phyloP scores from a whole-genome alignment of 2,888 invertebrate genomes.

The Nysson spinosus region DNA sequence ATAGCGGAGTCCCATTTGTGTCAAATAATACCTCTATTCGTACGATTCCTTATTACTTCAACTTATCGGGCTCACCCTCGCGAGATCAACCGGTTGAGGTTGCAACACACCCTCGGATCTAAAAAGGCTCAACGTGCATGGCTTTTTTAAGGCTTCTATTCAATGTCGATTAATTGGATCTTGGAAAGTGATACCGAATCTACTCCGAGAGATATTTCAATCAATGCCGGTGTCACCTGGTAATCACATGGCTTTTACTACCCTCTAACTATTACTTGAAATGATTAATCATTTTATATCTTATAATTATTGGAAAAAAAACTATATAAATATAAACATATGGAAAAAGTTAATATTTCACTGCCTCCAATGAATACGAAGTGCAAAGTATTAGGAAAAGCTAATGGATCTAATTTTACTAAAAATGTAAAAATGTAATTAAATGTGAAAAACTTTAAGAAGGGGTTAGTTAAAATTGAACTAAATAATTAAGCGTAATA shows the following conservation, averaged over 20 bases:
- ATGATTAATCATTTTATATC: no score
- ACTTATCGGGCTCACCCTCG: not conserved
- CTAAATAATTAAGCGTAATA: no score
- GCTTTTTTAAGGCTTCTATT: constrained; percentile 13
- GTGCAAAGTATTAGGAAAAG: no score
- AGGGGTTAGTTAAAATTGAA: no score
- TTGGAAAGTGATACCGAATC: constrained; percentile 4
- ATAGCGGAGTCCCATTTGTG: not conserved
- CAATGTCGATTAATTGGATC: constrained; percentile 26
- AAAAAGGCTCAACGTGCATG: not conserved
- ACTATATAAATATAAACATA: no score
- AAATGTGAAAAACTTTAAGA: no score
- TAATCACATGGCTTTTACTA: not conserved
- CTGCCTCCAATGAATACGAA: no score
- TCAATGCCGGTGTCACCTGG: not conserved
- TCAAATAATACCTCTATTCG: not conserved
- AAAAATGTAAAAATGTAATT: no score
- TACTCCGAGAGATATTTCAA: not conserved
- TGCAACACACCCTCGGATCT: not conserved
- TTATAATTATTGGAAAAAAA: no score
- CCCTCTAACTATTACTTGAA: no score
- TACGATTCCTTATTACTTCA: not conserved
- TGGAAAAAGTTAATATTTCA: no score
- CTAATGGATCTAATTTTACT: no score
- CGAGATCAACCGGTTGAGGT: not conserved